Base-by-base conservation (phyloP, 2,113 vertebrate genomes). In the Rhadina sibilatrix region DNA sequence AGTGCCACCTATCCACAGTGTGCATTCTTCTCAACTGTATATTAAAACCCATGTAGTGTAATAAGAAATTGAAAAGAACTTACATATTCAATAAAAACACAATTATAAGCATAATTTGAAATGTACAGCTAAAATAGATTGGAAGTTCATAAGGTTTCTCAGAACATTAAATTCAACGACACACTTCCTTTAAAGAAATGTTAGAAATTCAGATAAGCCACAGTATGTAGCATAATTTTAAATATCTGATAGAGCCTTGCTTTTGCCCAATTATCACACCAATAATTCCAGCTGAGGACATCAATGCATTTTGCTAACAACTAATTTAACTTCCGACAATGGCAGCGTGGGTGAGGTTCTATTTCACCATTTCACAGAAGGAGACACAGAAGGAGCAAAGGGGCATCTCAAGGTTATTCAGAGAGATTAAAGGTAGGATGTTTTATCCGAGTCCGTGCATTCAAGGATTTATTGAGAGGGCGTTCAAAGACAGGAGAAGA, bases 111-210 rank as follows among this genome's bases (percentile, higher is more conserved):
- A 47, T 49, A 94, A 84, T 97, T 92, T 82, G 60, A 96, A 95
- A 95, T 93, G 33, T 56, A 86, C 20, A 19, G 37, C 63, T 88
- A 81, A 96, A 92, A 68, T 49, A 95, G 85, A 92, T 31, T 84
- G 47, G 53, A 83, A 95, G 47, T 89, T 90, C 68, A 21, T 74
- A 50, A 96, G 74, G 44, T 65, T 78, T 52, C 71, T 90, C 81
- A 88, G 93, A 97, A 89, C 63, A 81, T 52, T 56, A 77, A 96
- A 91, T 89, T 87, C 92, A 95, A 81, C 35, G 54, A 77, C 69
- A 93, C 0, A 7, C 42, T 89, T 92, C 80, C 90, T 76, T 52
- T 93, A 93, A 75, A 84, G 92, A 92, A 95, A 95, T 56, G 57
- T 79, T 82, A 90, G 60, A 76, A 95, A 80, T 74, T 89, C 79